Percentiles rank a stretch among this genome's conserved stretches.
These are phyloP conservation scores for Neodontobutis hainanensis DNA, from an alignment of 2,113 vertebrate genomes.

Conservation along the genomic window DNA sequence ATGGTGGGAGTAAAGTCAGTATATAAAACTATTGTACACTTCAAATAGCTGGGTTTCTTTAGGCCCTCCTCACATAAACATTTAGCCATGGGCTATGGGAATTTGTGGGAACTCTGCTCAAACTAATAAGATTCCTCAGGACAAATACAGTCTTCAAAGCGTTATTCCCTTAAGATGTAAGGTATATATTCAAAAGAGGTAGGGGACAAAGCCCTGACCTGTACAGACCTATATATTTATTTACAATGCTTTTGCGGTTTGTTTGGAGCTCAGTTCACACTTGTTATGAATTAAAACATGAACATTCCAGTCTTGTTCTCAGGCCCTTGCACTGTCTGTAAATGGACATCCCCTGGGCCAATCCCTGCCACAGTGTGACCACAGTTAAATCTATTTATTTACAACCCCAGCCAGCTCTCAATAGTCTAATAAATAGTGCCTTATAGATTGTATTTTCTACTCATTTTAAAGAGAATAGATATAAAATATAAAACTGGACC, in stretches of 20 bases:
- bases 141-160: slow-evolving; percentile 47
- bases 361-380: slow-evolving; percentile 23
- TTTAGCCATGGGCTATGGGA: slow-evolving; percentile 45
- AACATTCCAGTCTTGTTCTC: slow-evolving; percentile 77
- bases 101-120: slow-evolving; percentile 70
- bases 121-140: slow-evolving; percentile 45
- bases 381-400: slow-evolving; percentile 22
- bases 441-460: neutral
- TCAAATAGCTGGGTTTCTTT: slow-evolving; percentile 68
- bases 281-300: slow-evolving; percentile 41
- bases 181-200: slow-evolving; percentile 65
- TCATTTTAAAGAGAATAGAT: neutral
- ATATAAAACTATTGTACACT: slow-evolving; percentile 69
- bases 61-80: slow-evolving; percentile 39
- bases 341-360: slow-evolving; percentile 34
- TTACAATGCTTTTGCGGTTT: slow-evolving; percentile 53
- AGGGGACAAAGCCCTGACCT: slow-evolving; percentile 50
- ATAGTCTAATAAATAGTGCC: slow-evolving; percentile 9
- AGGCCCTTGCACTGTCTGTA: slow-evolving; percentile 60
- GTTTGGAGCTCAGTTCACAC: slow-evolving; percentile 49
- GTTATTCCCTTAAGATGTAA: slow-evolving; percentile 47
- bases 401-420: slow-evolving; percentile 1
- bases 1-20: slow-evolving; percentile 27
- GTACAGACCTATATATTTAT: slow-evolving; percentile 63
- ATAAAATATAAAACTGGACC: no score